A percentile compares a stretch with the other conserved stretches of the same genome.
Conservation (phyloP, 1,140 invertebrate genomes). For the Drosophila bocqueti region DNA sequence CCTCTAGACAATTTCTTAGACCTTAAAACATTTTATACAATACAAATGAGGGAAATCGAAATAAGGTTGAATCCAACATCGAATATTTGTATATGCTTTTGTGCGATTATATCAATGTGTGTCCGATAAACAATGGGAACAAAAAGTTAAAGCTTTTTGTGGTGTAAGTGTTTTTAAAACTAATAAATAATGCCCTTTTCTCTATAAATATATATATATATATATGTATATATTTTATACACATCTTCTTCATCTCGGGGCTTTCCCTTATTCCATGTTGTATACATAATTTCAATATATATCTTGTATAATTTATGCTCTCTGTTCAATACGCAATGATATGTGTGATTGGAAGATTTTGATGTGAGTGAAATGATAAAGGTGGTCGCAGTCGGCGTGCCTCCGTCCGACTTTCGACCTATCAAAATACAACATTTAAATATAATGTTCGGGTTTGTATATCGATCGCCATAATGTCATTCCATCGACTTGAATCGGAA, state of each 20-base stretch:
- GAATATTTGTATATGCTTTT: slow-evolving; percentile 36
- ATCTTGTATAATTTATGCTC: slow-evolving; percentile 54
- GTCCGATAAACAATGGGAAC: slow-evolving; percentile 35
- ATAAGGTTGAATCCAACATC: slow-evolving; percentile 45
- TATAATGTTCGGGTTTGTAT: slow-evolving; percentile 28
- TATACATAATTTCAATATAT: slow-evolving; percentile 61
- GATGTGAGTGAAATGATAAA: slow-evolving; percentile 57
- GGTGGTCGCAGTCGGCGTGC: slow-evolving; percentile 23
- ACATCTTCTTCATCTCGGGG: not conserved
- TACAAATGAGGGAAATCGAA: slow-evolving; percentile 57
- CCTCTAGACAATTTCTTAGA: slow-evolving; percentile 63
- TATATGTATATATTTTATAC: slow-evolving; percentile 40
- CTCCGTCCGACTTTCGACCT: slow-evolving; percentile 28
- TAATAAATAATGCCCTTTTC: slow-evolving; percentile 42
- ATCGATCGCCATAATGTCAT: slow-evolving; percentile 9
- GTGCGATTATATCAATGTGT: slow-evolving; percentile 42
- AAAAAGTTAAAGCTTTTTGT: slow-evolving; percentile 49
- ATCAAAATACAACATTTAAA: slow-evolving; percentile 47
- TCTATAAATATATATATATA: slow-evolving; percentile 48
- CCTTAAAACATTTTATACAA: slow-evolving; percentile 69
- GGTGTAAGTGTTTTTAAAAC: slow-evolving; percentile 45
- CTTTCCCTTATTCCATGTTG: slow-evolving; percentile 13
- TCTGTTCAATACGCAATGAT: slow-evolving; percentile 67
- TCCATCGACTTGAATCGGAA: slow-evolving; percentile 2
- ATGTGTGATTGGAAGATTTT: slow-evolving; percentile 76